phyloP scores from a whole-genome alignment of 2,113 vertebrate genomes.

The Gadus macrocephalus region DNA sequence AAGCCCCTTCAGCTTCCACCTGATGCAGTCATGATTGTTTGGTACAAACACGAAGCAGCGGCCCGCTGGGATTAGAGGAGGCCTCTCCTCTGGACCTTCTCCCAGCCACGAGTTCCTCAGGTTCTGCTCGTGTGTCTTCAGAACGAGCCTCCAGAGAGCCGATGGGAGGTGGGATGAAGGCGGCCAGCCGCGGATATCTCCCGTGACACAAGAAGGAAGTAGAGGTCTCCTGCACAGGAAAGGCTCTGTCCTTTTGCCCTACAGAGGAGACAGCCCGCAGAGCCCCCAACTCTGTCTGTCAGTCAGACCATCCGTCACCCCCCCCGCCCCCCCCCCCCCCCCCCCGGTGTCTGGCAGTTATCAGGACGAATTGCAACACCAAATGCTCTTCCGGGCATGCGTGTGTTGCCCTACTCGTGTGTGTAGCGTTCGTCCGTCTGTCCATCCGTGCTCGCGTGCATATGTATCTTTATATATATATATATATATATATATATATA shows the following conservation, averaged over 20 bases:
- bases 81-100: background rate
- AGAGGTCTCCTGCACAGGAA: constrained; percentile 40
- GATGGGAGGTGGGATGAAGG: constrained; percentile 12
- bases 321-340: constrained; percentile 40
- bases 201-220: constrained; percentile 39
- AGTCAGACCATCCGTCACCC: constrained; percentile 20
- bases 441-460: constrained; percentile 10
- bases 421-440: constrained; percentile 31
- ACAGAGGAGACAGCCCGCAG: background rate
- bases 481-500: no score
- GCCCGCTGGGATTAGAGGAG: no score
- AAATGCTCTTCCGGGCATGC: constrained; percentile 43
- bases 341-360: constrained; percentile 66
- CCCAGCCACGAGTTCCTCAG: background rate
- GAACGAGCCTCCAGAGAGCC: background rate
- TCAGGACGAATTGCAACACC: constrained; percentile 58
- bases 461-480: no score
- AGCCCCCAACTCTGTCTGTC: constrained; percentile 23
- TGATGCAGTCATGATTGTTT: no score
- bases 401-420: background rate
- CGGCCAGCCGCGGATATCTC: constrained; percentile 23
- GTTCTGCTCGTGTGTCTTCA: background rate
- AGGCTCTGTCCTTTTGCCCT: constrained; percentile 10
- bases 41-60: no score
- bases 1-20: no score